phyloP scores from a whole-genome alignment of 37 sponge, comb jelly and placozoan species.

The Beroe forskalii region DNA sequence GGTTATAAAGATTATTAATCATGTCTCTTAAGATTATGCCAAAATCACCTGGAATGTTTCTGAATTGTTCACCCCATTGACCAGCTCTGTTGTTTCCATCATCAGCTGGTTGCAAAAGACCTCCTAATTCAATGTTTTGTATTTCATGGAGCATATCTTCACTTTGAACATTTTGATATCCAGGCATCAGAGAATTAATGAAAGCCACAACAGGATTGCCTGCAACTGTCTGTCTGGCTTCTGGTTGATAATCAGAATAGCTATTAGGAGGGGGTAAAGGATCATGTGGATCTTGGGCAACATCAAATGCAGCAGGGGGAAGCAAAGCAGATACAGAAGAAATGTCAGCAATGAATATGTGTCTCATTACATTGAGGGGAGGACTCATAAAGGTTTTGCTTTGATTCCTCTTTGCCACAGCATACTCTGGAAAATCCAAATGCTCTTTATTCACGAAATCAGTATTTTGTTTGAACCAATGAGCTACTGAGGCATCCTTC shows the following conservation, averaged over 20 bases:
- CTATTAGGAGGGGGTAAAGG: conserved; percentile 47
- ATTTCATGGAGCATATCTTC: neutral
- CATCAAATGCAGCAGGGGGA: conserved; percentile 30
- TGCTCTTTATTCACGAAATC: neutral
- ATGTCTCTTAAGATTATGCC: conserved; percentile 11
- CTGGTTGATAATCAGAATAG: conserved; percentile 48
- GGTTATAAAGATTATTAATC: conserved; percentile 10
- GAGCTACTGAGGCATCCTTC: conserved; percentile 27
- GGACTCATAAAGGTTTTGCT: conserved; percentile 9
- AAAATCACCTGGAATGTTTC: conserved; percentile 45
- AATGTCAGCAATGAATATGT: conserved; percentile 42
- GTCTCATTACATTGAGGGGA: conserved; percentile 63
- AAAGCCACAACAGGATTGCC: conserved; percentile 33
- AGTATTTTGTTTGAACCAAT: conserved; percentile 31
- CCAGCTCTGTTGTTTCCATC: conserved; percentile 13
- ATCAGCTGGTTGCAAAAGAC: conserved; percentile 18
- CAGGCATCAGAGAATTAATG: conserved; percentile 64
- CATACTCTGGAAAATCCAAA: neutral
- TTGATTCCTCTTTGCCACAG: neutral
- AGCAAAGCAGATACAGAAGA: conserved; percentile 39
- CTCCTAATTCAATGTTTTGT: neutral
- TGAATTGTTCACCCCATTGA: conserved; percentile 41
- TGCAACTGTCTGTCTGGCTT: neutral
- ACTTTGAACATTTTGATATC: conserved; percentile 4
- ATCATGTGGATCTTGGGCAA: conserved; percentile 32